Evolutionary conservation across 2,888 invertebrate genomes (phyloP).

Genomic region (Oxystoma pomonae): DNA sequence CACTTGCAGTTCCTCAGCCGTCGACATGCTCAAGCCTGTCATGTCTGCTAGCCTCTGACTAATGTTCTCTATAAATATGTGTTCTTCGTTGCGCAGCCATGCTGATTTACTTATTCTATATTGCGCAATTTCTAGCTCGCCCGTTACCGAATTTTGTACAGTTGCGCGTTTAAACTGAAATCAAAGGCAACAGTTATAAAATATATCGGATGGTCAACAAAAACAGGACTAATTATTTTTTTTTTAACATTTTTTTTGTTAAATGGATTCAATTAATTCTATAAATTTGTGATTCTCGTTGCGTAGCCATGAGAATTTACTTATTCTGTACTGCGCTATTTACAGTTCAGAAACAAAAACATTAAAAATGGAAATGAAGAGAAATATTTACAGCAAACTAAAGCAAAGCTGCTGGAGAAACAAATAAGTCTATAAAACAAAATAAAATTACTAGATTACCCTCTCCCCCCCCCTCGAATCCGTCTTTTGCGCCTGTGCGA

Average conservation of each 20-base stretch:
- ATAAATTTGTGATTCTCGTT: slow-evolving; percentile 76
- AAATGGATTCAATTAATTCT: no score
- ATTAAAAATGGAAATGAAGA: no score
- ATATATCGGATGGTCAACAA: neutral
- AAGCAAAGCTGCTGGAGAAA: no score
- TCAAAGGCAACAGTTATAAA: neutral
- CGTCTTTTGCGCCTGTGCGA: no score
- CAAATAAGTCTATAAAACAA: no score
- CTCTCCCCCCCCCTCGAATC: no score
- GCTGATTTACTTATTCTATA: slow-evolving; percentile 98
- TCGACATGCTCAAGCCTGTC: slow-evolving; percentile 79
- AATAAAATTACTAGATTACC: no score
- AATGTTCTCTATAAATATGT: slow-evolving; percentile 67
- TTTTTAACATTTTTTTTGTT: no score
- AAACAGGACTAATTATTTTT: no score
- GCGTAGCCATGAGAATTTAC: slow-evolving; percentile 95
- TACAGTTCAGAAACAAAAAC: no score
- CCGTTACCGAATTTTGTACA: slow-evolving; percentile 90
- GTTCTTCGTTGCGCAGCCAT: slow-evolving; percentile 87
- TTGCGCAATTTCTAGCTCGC: slow-evolving; percentile 85
- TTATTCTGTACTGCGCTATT: slow-evolving; percentile 96
- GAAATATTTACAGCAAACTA: no score
- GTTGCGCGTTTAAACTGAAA: slow-evolving; percentile 92
- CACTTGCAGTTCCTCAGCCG: slow-evolving; percentile 96
- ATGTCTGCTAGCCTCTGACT: slow-evolving; percentile 78